Evolutionary conservation across 1,140 invertebrate species (phyloP).

Genomic region (Drosophila aff.): DNA sequence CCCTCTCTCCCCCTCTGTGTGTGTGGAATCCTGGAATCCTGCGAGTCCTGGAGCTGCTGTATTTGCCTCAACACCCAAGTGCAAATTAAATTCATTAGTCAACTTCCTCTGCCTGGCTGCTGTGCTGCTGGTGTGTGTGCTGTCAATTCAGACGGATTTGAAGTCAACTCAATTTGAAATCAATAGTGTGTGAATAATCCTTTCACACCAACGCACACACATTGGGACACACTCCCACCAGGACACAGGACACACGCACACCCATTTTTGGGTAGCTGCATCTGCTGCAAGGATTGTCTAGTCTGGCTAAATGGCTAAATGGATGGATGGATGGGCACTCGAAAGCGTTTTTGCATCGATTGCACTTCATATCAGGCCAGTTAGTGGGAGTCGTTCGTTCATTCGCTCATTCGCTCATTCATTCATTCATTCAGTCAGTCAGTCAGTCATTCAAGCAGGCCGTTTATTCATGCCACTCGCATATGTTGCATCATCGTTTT

Average conservation of each 20-base stretch:
- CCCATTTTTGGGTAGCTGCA: conserved; percentile 25
- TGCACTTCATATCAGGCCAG: conserved; percentile 78
- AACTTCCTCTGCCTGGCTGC: conserved; percentile 64
- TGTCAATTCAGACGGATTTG: conserved; percentile 83
- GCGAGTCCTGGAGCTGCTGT: conserved; percentile 61
- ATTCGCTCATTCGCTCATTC: conserved; percentile 24
- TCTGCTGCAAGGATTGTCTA: conserved; percentile 58
- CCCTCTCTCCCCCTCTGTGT: neutral
- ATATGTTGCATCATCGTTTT: conserved; percentile 67
- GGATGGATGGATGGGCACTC: conserved; percentile 45
- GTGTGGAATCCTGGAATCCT: neutral
- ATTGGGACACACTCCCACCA: too few relatives aligned
- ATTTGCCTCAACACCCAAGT: conserved; percentile 79
- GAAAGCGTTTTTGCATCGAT: conserved; percentile 83
- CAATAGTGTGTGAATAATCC: conserved; percentile 84
- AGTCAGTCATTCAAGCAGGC: conserved; percentile 49
- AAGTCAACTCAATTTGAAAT: conserved; percentile 84
- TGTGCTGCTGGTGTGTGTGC: conserved; percentile 12
- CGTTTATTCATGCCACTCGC: conserved; percentile 78
- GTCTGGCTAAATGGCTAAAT: conserved; percentile 19
- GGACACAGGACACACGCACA: neutral
- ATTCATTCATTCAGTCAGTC: conserved; percentile 27
- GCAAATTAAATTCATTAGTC: conserved; percentile 84
- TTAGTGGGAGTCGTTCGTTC: conserved; percentile 30
- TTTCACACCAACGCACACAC: conserved; percentile 65